Base-by-base conservation (phyloP, 2,888 invertebrate species). In the Serripes groenlandicus region DNA sequence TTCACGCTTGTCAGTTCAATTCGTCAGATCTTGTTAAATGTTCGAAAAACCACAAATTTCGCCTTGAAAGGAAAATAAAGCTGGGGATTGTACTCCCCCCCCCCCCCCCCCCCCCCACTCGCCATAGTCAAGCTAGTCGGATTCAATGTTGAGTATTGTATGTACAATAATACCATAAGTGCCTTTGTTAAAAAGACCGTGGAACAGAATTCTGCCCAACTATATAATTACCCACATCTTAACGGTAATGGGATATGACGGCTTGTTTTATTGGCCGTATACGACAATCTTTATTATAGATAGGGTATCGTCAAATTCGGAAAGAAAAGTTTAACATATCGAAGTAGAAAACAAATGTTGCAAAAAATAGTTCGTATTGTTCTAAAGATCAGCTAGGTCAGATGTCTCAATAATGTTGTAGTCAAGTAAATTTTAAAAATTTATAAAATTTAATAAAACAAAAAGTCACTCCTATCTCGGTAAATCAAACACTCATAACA, bases 191-290 rank as follows among this genome's bases (percentile, higher is more conserved):
- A 75, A 74, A 54, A 42, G 80, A 64, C 75, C 80, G 58, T 80
- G 56, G 75, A 75, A 80, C 75, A 74, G 37, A 21, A n/a, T 54
- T 34, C 15, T 42, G 26, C 56, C 23, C 28, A 26, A 42, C 49
- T 32, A 56, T 78, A 78, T 78, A 78, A 78, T 78, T 78, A 78
- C 30, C 78, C 35, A 49, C 78, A 66, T 66, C 66, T 66, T 28
- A 42, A 21, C 23, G n/a, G 66, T 66, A 66, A 66, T 21, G 5
- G 42, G 66, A 66, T 66, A 66, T 66, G 66, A 66, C 66, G 66
- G 66, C 42, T 34, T 42, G 66, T 28, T 15, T 42, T 66, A 42
- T 66, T 66, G 66, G 42, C n/a, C 62, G 62, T n/a, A n/a, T 11
- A 7, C 15, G n/a, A n/a, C n/a, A n/a, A n/a, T n/a, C n/a, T n/a